Evolutionary conservation across 2,888 invertebrate species (phyloP).

Genomic region (Anticlea derivata): DNA sequence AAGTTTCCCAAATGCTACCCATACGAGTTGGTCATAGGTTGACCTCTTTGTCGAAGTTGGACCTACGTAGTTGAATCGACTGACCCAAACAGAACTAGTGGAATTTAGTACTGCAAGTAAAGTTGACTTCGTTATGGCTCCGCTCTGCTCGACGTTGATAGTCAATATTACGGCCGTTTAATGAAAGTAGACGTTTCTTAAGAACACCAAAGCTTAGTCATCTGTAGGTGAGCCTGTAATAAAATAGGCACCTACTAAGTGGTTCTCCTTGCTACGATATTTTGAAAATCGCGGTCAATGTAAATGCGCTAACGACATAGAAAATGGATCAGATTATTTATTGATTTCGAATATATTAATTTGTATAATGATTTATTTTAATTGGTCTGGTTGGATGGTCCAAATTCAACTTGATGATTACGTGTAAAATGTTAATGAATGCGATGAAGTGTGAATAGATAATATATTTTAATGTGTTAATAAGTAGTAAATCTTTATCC

Average conservation of each 20-base stretch:
- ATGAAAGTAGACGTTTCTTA: not conserved
- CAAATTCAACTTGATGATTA: conserved; percentile 21
- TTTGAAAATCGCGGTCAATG: conserved; percentile 15
- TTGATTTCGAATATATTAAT: conserved; percentile 5
- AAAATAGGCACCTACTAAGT: not conserved
- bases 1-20: no score
- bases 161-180: not conserved
- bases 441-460: not conserved
- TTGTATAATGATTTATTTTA: conserved; percentile 10
- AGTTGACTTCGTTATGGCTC: no score
- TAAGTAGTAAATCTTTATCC: no score
- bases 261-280: conserved; percentile 5
- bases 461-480: no score
- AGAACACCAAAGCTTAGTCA: not conserved
- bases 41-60: no score
- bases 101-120: no score
- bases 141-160: no score
- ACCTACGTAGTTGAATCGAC: no score
- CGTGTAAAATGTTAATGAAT: conserved; percentile 8
- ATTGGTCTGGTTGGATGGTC: conserved; percentile 2
- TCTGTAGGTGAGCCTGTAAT: not conserved
- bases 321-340: conserved; percentile 11
- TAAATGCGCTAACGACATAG: conserved; percentile 1
- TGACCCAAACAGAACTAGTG: no score
- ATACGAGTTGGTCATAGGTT: no score